phyloP scores from a whole-genome alignment of 2,888 invertebrate genomes.

The Ischnura elegans region DNA sequence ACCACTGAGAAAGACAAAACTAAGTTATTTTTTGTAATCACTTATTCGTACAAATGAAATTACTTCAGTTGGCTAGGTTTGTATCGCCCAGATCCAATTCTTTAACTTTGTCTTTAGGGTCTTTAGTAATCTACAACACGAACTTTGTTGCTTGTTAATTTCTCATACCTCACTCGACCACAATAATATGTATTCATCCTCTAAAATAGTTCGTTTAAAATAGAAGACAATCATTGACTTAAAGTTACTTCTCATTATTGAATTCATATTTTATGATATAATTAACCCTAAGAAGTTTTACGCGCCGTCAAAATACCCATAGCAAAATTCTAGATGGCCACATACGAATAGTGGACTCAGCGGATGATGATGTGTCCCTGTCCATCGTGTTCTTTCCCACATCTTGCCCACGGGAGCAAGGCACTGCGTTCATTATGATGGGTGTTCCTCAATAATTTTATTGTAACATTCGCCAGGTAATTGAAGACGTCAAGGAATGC shows the following conservation, averaged over 20 bases:
- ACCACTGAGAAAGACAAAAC: background rate
- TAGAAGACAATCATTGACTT: background rate
- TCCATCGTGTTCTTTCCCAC: background rate
- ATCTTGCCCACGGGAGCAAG: slow-evolving; percentile 56
- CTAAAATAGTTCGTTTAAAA: background rate
- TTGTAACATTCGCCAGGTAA: slow-evolving; percentile 24
- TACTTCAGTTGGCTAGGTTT: no score
- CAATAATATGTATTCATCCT: slow-evolving; percentile 37
- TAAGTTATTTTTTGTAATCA: background rate
- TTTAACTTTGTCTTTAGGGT: no score
- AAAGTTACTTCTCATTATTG: background rate
- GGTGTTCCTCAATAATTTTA: slow-evolving; percentile 39
- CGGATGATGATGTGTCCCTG: slow-evolving; percentile 22
- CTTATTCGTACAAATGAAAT: background rate
- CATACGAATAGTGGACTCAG: background rate
- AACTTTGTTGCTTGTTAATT: background rate
- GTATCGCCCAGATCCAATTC: no score
- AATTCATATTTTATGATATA: background rate
- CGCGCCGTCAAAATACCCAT: background rate
- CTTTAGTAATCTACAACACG: no score
- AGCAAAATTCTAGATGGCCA: background rate
- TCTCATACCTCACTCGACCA: background rate
- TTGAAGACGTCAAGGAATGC: slow-evolving; percentile 71
- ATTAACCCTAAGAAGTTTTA: background rate
- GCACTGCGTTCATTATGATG: slow-evolving; percentile 28